Conservation (phyloP, 2,888 invertebrate genomes). For the Drosophila peninsularis region DNA sequence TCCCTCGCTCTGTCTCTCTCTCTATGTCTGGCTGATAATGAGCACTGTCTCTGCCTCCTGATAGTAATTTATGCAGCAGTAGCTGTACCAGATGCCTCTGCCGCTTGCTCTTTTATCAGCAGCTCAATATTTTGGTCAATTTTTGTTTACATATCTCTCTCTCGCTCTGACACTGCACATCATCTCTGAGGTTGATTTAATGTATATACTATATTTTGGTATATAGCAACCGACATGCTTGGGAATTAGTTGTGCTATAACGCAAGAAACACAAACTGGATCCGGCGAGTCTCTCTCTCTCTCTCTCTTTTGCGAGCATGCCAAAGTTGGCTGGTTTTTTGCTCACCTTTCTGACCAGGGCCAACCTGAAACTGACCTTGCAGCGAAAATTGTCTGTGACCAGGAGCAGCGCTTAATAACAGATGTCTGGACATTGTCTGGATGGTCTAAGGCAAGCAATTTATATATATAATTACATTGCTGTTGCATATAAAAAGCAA, state of each 20-base stretch:
- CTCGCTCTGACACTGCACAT: slow-evolving; percentile 15
- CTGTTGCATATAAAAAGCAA: neutral
- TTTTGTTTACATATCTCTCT: slow-evolving; percentile 43
- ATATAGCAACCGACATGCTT: slow-evolving; percentile 9
- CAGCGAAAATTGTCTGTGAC: slow-evolving; percentile 20
- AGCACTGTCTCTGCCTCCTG: slow-evolving; percentile 41
- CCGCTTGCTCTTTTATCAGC: slow-evolving; percentile 21
- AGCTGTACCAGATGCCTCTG: slow-evolving; percentile 60
- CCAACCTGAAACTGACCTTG: slow-evolving; percentile 43
- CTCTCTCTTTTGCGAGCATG: slow-evolving; percentile 2
- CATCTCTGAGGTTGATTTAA: slow-evolving; percentile 28
- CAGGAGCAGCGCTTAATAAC: slow-evolving; percentile 14
- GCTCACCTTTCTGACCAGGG: slow-evolving; percentile 21
- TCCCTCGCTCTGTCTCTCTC: slow-evolving; percentile 4
- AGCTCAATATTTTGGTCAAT: slow-evolving; percentile 9
- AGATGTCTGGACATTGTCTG: slow-evolving; percentile 25
- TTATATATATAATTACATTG: neutral
- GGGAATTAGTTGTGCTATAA: neutral
- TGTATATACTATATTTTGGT: neutral
- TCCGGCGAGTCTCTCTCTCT: slow-evolving; percentile 5
- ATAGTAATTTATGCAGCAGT: slow-evolving; percentile 78
- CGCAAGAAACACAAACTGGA: slow-evolving; percentile 38
- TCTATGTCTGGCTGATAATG: slow-evolving; percentile 50
- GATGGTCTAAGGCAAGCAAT: neutral
- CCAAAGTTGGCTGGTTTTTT: slow-evolving; percentile 23